These are phyloP conservation scores for Amphilophus citrinellus DNA, from an alignment of 2,113 vertebrate genomes.

Conservation along the genomic window DNA sequence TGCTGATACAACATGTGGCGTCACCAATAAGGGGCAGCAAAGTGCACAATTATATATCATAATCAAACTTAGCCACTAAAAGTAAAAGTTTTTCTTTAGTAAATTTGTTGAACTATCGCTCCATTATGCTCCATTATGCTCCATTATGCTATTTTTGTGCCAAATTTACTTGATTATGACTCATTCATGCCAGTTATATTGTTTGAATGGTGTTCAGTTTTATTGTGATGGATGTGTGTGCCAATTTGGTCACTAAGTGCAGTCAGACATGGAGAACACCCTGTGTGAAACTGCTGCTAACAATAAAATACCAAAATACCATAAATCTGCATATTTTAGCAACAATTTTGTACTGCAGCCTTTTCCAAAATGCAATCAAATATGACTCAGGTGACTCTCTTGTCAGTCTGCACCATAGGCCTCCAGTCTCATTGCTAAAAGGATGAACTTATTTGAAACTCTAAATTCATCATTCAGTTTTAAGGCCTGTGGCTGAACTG, in stretches of 20 bases:
- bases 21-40: too few relatives aligned
- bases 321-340: not conserved
- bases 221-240: not conserved
- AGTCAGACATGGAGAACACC: not conserved
- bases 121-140: too few relatives aligned
- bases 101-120: too few relatives aligned
- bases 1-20: too few relatives aligned
- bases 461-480: constrained; percentile 48
- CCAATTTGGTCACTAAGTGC: not conserved
- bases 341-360: not conserved
- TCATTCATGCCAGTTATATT: not conserved
- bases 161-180: not conserved
- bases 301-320: not conserved
- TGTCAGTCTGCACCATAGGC: constrained; percentile 1
- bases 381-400: constrained; percentile 21
- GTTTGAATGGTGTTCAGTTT: not conserved
- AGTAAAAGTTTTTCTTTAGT: too few relatives aligned
- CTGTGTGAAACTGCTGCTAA: not conserved
- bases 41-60: too few relatives aligned
- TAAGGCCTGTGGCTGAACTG: constrained; percentile 42
- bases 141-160: too few relatives aligned
- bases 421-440: constrained; percentile 35
- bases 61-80: too few relatives aligned
- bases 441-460: constrained; percentile 49
- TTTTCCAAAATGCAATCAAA: not conserved